Evolutionary conservation across 1,140 invertebrate species (phyloP), one percentile per base, ranked within the genome.

Genomic region (Nasonia longicornis): DNA sequence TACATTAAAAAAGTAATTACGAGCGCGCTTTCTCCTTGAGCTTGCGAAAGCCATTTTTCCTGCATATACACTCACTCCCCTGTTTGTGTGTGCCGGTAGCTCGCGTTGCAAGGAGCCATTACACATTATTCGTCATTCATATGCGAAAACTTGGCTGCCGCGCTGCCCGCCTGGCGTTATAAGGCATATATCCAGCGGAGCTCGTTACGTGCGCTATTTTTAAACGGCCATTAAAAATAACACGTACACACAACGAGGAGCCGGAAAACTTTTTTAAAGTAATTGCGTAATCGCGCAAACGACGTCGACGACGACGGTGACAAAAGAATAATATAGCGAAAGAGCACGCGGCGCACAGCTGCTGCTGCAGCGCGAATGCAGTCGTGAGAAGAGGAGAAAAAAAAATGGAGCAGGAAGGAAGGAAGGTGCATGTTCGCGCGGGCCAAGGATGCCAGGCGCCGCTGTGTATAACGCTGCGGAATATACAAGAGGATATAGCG

Each of bases 101-200:
- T 78, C 38, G 76, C 76, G 76, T 78, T 78, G 66, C 66, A 77
- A 77, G 64, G 14, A 45, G 20, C 42, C 66, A 78, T 79, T 52
- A 69, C 22, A 64, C 12, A 64, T 80, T 42, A 73, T 66, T 73
- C 52, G 71, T 45, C 31, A 66, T 73, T 64, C 67, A 79, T 72
- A 45, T 38, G 48, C 45, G 69, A 71, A 72, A 79, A 63, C 20
- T 71, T 70, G 29, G 26, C 58, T 48, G 22, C 16, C 58, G 26
- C 26, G 1, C 26, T 1, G 26, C 26, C 26, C 26, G 7, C 1
- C 20, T 2, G 14, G 3, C 52, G 6, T n/a, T 58, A 29, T 67
- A 16, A 3, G 31, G 31, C 31, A 29, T 67, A 67, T 31, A 67
- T 67, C 29, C 7, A 52, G 38, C 48, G 16, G 48, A 52, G 16